Evolutionary conservation across 1,140 invertebrate species (phyloP).

Genomic region (Neodiprion virginianus): DNA sequence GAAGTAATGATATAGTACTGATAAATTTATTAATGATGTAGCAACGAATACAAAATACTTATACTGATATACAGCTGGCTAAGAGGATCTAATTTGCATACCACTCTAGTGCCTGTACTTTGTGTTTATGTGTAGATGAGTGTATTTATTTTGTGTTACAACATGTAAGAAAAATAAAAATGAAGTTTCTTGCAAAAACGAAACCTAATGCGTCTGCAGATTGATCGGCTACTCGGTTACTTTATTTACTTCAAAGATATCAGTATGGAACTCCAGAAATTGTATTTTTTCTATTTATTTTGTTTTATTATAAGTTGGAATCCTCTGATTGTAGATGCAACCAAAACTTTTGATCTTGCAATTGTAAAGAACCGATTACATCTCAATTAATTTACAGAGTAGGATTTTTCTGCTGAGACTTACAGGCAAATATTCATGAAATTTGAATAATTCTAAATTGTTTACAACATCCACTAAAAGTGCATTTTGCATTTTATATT

Average conservation of each 20-base stretch:
- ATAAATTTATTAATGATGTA: conserved; percentile 26
- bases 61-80: conserved; percentile 27
- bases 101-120: conserved; percentile 29
- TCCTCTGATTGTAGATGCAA: background rate
- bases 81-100: conserved; percentile 38
- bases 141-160: conserved; percentile 44
- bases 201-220: conserved; percentile 47
- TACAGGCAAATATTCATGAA: conserved; percentile 49
- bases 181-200: conserved; percentile 41
- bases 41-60: conserved; percentile 26
- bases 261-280: background rate
- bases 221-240: conserved; percentile 34
- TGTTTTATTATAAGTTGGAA: background rate
- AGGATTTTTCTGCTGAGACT: conserved; percentile 30
- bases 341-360: background rate
- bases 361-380: background rate
- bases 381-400: background rate
- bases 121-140: conserved; percentile 17
- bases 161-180: conserved; percentile 43
- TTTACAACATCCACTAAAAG: conserved; percentile 56
- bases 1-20: conserved; percentile 26
- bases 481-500: conserved; percentile 51
- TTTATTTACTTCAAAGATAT: conserved; percentile 22
- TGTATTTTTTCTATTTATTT: background rate
- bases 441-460: conserved; percentile 49